Evolutionary conservation across 30 jellyfish, hydroid and myxozoan species (phyloP).

Genomic region (Clytia hemisphaerica): DNA sequence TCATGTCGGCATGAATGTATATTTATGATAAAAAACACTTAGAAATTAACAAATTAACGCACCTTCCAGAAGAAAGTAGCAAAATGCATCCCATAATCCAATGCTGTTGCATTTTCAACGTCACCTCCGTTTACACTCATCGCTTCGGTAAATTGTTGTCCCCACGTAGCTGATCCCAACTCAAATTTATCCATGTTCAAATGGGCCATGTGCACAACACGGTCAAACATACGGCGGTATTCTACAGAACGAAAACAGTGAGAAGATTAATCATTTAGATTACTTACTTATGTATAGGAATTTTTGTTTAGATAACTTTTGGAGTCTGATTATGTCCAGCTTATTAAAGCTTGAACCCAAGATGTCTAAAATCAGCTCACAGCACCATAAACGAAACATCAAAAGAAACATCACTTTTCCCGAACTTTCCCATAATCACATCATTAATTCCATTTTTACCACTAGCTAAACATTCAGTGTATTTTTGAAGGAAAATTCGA

Average conservation of each 20-base stretch:
- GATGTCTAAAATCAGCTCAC: too few species aligned
- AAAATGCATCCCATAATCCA: constrained; percentile 88
- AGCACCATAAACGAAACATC: too few species aligned
- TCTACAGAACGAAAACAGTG: constrained; percentile 36
- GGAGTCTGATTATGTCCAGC: too few species aligned
- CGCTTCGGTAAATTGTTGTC: constrained; percentile 92
- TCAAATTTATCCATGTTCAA: constrained; percentile 71
- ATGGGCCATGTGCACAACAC: constrained; percentile 86
- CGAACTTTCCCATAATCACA: too few species aligned
- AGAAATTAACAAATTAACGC: not conserved
- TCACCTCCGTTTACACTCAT: constrained; percentile 98
- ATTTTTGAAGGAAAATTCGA: too few species aligned
- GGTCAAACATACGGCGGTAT: constrained; percentile 85
- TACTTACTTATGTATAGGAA: not conserved
- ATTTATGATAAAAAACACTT: not conserved
- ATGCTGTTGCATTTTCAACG: constrained; percentile 60
- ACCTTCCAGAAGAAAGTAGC: constrained; percentile 94
- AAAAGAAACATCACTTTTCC: too few species aligned
- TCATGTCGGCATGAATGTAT: too few species aligned
- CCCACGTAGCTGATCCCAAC: constrained; percentile 96
- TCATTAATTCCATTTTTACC: too few species aligned
- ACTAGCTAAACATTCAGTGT: too few species aligned
- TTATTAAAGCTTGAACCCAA: too few species aligned
- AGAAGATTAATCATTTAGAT: too few species aligned
- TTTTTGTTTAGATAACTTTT: not conserved